Conservation (phyloP, 2,113 vertebrate species). For the Vanacampus margaritifer region DNA sequence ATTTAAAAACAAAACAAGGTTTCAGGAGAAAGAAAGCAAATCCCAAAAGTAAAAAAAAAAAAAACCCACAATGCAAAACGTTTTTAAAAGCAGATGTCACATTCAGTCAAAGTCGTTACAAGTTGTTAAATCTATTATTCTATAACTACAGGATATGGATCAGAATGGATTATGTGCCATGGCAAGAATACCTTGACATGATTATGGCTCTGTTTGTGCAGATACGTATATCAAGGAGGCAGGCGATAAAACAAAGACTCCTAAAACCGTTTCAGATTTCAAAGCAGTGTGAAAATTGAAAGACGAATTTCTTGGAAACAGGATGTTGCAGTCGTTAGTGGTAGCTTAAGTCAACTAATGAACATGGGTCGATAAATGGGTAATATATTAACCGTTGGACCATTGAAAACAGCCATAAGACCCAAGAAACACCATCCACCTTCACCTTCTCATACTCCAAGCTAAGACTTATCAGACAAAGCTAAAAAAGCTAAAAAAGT, state of each 20-base stretch:
- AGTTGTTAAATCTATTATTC: neutral
- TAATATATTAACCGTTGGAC: conserved; percentile 34
- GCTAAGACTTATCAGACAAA: conserved; percentile 61
- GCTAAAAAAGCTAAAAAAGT: conserved; percentile 62
- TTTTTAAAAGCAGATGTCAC: neutral
- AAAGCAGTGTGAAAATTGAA: conserved; percentile 24
- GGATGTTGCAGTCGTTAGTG: conserved; percentile 12
- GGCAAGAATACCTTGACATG: neutral
- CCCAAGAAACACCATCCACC: conserved; percentile 26
- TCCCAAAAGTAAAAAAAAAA: too few species aligned
- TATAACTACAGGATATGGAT: neutral
- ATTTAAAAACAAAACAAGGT: too few species aligned
- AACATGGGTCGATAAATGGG: conserved; percentile 31
- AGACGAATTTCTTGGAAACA: conserved; percentile 18
- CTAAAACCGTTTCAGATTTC: conserved; percentile 8
- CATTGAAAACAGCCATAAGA: conserved; percentile 36
- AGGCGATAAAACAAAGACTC: neutral
- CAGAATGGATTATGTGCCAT: neutral
- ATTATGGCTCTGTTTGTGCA: neutral
- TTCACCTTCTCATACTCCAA: conserved; percentile 13
- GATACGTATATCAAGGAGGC: conserved; percentile 1
- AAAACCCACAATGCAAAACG: neutral
- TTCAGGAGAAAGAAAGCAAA: too few species aligned
- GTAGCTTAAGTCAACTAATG: conserved; percentile 27
- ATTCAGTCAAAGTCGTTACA: neutral